phyloP scores from a whole-genome alignment of 2,113 vertebrate species.

The Neolamprologus variostigma region DNA sequence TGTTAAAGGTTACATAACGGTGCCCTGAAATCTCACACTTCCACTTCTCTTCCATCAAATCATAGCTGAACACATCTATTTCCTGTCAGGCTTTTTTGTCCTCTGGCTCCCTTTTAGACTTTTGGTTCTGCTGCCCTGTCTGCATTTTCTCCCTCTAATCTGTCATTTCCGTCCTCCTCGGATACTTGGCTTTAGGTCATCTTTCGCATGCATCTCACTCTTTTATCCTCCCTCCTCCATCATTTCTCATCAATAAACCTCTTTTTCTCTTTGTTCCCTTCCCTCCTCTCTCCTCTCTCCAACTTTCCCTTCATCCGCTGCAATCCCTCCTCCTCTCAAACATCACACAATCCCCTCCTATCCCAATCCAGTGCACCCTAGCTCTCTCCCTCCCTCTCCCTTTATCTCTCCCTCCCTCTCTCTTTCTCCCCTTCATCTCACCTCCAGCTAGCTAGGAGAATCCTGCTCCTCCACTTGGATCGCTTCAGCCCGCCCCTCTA shows the following conservation, averaged over 20 bases:
- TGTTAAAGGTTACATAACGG: not conserved
- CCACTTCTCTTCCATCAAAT: not conserved
- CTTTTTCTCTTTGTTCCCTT: not conserved
- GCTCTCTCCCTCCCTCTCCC: constrained; percentile 31
- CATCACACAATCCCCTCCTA: constrained; percentile 61
- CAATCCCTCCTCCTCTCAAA: constrained; percentile 33
- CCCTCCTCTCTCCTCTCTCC: not conserved
- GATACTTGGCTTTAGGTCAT: not conserved
- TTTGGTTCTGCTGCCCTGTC: not conserved
- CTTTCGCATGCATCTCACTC: not conserved
- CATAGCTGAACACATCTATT: not conserved
- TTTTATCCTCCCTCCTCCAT: not conserved
- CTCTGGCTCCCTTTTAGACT: not conserved
- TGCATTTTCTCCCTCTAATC: not conserved
- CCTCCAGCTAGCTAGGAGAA: constrained; percentile 56
- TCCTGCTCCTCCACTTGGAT: constrained; percentile 34
- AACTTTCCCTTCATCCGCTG: constrained; percentile 16
- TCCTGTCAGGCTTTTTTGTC: not conserved
- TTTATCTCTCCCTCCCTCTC: constrained; percentile 43
- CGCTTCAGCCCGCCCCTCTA: constrained; percentile 15
- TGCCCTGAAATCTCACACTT: not conserved
- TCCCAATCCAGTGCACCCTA: constrained; percentile 52
- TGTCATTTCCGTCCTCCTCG: not conserved
- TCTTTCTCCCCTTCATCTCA: constrained; percentile 69
- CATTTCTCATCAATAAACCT: not conserved